Percentiles rank a stretch among this genome's conserved stretches.
phyloP scores from a whole-genome alignment of 2,113 vertebrate species.

The Reinhardtius hippoglossoides region DNA sequence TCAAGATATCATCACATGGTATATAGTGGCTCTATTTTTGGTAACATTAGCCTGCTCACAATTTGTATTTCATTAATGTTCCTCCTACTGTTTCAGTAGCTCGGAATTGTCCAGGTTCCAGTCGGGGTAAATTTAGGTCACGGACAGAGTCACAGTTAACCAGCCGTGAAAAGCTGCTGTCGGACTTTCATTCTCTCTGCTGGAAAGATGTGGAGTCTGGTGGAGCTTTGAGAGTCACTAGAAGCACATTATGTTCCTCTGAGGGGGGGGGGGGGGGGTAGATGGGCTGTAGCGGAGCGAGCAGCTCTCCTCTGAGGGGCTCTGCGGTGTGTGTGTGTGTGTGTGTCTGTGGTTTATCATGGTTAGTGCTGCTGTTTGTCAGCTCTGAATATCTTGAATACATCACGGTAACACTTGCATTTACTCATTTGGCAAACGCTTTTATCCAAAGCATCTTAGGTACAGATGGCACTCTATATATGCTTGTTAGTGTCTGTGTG shows the following conservation, averaged over 20 bases:
- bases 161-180: background rate
- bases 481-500: background rate
- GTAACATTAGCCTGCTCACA: background rate
- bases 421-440: no score
- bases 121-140: background rate
- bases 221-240: constrained; percentile 1
- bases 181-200: background rate
- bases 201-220: background rate
- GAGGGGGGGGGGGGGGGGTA: background rate
- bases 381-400: background rate
- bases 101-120: background rate
- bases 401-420: background rate
- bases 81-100: background rate
- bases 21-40: background rate
- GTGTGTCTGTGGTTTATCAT: background rate
- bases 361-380: background rate
- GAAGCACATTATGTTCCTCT: background rate
- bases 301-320: background rate
- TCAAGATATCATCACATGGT: background rate
- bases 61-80: background rate
- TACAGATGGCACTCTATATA: background rate
- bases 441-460: background rate
- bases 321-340: constrained; percentile 6
- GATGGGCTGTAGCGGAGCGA: background rate
- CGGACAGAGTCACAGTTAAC: background rate